These are phyloP conservation scores for Aphaenogaster floridana DNA, from an alignment of 1,140 invertebrate species.

Conservation along the genomic window DNA sequence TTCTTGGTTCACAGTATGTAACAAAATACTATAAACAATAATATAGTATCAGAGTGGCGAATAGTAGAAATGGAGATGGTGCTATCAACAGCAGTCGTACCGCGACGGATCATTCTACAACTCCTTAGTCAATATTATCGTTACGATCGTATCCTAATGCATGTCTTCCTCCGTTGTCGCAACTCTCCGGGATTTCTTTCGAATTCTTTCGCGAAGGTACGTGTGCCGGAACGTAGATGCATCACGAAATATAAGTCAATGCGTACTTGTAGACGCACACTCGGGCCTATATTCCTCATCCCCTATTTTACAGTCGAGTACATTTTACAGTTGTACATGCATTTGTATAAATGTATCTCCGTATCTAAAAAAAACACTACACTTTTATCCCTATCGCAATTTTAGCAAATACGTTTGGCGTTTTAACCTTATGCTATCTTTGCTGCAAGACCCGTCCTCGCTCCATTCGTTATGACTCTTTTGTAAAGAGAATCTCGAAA, in stretches of 20 bases:
- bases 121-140: constrained; percentile 43
- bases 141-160: constrained; percentile 19
- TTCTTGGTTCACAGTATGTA: constrained; percentile 68
- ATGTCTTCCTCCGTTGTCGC: constrained; percentile 28
- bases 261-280: background rate
- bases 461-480: constrained; percentile 1
- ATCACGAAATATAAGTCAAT: constrained; percentile 3
- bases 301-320: constrained; percentile 8
- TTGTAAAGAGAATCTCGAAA: background rate
- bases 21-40: constrained; percentile 74
- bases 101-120: constrained; percentile 2
- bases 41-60: constrained; percentile 41
- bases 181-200: background rate
- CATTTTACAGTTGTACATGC: constrained; percentile 24
- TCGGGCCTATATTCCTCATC: background rate
- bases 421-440: constrained; percentile 20
- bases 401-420: constrained; percentile 37
- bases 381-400: constrained; percentile 14
- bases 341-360: constrained; percentile 17
- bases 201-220: constrained; percentile 47
- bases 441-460: background rate
- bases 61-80: constrained; percentile 45
- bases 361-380: constrained; percentile 23
- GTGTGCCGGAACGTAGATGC: background rate
- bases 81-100: constrained; percentile 58